Conservation (phyloP, 2,888 invertebrate species). For the Polia nebulosa region DNA sequence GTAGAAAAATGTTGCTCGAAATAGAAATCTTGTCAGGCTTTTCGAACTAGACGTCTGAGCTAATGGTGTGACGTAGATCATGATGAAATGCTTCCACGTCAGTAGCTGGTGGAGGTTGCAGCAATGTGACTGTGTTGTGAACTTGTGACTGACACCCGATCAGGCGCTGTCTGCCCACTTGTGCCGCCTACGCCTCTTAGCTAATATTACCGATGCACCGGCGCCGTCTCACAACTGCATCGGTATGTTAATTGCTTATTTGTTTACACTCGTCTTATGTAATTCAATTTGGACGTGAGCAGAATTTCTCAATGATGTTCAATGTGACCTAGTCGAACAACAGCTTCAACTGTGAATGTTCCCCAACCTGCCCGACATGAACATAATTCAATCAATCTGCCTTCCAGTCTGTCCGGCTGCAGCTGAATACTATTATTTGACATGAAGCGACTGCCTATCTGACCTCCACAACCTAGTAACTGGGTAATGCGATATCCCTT, state of each 20-base stretch:
- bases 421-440: too few relatives aligned
- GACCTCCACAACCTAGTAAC: too few relatives aligned
- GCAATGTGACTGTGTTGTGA: too few relatives aligned
- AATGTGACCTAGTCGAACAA: slow-evolving; percentile 20
- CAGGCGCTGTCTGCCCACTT: background rate
- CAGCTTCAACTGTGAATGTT: slow-evolving; percentile 6
- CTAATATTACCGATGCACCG: background rate
- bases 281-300: background rate
- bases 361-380: background rate
- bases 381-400: too few relatives aligned
- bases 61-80: background rate
- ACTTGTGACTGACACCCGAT: background rate
- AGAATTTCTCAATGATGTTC: background rate
- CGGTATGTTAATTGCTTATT: slow-evolving; percentile 15
- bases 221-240: slow-evolving; percentile 2
- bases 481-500: too few relatives aligned
- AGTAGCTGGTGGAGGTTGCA: background rate
- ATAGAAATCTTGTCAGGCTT: background rate
- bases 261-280: slow-evolving; percentile 5
- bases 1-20: background rate
- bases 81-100: background rate
- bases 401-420: too few relatives aligned
- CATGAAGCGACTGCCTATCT: too few relatives aligned
- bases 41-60: background rate
- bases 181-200: slow-evolving; percentile 13